Evolutionary conservation across 2,888 invertebrate species (phyloP).

Genomic region (Ochlodes sylvanus): DNA sequence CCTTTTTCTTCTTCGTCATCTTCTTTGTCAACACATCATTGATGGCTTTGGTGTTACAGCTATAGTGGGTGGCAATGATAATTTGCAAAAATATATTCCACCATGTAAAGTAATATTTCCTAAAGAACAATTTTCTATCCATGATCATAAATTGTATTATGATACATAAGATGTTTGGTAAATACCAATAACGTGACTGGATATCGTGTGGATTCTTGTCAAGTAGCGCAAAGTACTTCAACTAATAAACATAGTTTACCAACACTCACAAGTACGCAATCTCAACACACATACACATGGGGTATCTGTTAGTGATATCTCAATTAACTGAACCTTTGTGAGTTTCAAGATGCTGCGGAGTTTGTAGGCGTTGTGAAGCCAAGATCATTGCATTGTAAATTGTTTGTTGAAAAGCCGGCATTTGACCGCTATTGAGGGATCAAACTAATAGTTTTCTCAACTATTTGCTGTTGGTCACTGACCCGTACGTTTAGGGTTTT

Average conservation of each 20-base stretch:
- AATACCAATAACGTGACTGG: slow-evolving; percentile 8
- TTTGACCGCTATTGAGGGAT: slow-evolving; percentile 19
- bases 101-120: neutral
- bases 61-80: too few relatives aligned
- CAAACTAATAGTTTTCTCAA: slow-evolving; percentile 12
- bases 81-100: neutral
- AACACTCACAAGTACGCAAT: neutral
- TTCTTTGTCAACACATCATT: too few relatives aligned
- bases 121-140: neutral
- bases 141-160: slow-evolving; percentile 1
- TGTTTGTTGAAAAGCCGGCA: slow-evolving; percentile 6
- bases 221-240: slow-evolving; percentile 9
- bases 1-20: too few relatives aligned
- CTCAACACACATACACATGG: neutral
- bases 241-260: slow-evolving; percentile 3
- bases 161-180: slow-evolving; percentile 3
- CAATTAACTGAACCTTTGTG: slow-evolving; percentile 18
- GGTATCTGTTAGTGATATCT: slow-evolving; percentile 18
- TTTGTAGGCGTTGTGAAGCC: slow-evolving; percentile 1
- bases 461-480: neutral
- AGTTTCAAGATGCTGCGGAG: slow-evolving; percentile 4
- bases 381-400: slow-evolving; percentile 4
- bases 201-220: slow-evolving; percentile 6
- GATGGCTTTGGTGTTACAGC: too few relatives aligned
- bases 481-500: too few relatives aligned